Percentiles rank a stretch among this genome's conserved stretches.
Conservation (phyloP, 2,888 invertebrate genomes). For the Dasysyrphus tricinctus region DNA sequence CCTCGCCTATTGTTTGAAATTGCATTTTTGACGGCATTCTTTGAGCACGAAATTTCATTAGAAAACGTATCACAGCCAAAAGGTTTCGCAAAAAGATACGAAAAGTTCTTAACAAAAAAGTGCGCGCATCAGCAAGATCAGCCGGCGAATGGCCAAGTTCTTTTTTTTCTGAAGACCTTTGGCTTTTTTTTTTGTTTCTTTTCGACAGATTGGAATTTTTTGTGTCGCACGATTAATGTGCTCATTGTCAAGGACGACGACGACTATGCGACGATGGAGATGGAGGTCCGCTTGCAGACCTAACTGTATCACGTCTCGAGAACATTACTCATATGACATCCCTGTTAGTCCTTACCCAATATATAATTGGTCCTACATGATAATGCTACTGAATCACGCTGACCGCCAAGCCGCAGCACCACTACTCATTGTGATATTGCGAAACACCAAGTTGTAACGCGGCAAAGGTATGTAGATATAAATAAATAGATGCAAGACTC, state of each 20-base stretch:
- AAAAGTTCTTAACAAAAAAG: slow-evolving; percentile 20
- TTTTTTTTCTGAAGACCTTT: slow-evolving; percentile 2
- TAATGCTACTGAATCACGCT: slow-evolving; percentile 71
- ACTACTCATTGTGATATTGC: neutral
- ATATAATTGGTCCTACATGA: slow-evolving; percentile 72
- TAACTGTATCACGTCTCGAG: slow-evolving; percentile 68
- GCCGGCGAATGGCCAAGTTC: neutral
- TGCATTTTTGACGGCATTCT: slow-evolving; percentile 76
- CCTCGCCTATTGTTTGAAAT: slow-evolving; percentile 71
- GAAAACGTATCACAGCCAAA: slow-evolving; percentile 57
- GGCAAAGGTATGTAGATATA: slow-evolving; percentile 37
- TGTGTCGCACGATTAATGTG: slow-evolving; percentile 69
- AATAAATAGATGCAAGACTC: slow-evolving; percentile 36
- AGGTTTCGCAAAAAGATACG: slow-evolving; percentile 20
- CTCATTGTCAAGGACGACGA: slow-evolving; percentile 69
- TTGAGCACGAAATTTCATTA: slow-evolving; percentile 74
- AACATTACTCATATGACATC: slow-evolving; percentile 69
- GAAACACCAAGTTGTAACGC: slow-evolving; percentile 54
- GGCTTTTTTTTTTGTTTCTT: neutral
- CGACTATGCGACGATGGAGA: neutral
- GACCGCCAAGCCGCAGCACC: neutral
- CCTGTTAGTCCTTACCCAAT: slow-evolving; percentile 28
- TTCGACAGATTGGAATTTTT: slow-evolving; percentile 68
- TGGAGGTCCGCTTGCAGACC: slow-evolving; percentile 6
- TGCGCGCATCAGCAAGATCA: slow-evolving; percentile 23